These are phyloP conservation scores for Aporophyla lueneburgensis DNA, from an alignment of 2,888 invertebrate species.

Conservation along the genomic window DNA sequence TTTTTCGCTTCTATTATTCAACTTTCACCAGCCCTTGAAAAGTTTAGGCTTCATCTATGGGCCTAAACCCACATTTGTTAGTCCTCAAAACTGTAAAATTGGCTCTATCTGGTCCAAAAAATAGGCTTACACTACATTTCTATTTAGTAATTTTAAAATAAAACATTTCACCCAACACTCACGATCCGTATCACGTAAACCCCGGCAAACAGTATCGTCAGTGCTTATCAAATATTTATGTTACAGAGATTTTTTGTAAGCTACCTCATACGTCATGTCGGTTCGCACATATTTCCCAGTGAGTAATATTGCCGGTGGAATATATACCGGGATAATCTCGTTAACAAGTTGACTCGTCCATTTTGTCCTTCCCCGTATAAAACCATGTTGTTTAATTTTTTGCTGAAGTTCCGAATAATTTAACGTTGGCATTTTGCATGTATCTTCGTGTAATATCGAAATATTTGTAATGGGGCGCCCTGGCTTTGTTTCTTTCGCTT, in stretches of 20 bases:
- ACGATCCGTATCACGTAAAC: constrained; percentile 19
- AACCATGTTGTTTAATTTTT: constrained; percentile 58
- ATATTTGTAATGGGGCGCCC: constrained; percentile 34
- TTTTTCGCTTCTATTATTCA: neutral
- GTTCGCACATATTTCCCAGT: constrained; percentile 52
- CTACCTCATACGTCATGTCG: constrained; percentile 54
- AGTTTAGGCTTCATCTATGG: too few species aligned
- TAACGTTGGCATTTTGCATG: constrained; percentile 48
- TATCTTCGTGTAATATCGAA: constrained; percentile 35
- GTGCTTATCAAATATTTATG: constrained; percentile 60
- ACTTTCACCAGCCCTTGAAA: too few species aligned
- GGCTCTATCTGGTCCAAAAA: neutral
- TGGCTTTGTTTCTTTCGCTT: constrained; percentile 35
- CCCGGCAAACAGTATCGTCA: constrained; percentile 20
- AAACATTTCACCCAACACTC: neutral
- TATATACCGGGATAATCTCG: constrained; percentile 68
- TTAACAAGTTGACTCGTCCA: constrained; percentile 70
- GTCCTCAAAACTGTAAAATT: neutral
- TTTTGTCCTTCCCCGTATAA: constrained; percentile 45
- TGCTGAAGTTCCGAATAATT: constrained; percentile 55
- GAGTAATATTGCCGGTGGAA: constrained; percentile 43
- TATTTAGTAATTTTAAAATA: constrained; percentile 2
- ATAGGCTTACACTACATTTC: too few species aligned
- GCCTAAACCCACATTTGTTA: neutral
- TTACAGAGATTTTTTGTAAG: constrained; percentile 57